Conservation (phyloP, 2,113 vertebrate species). For the Daphoenositta chrysoptera region DNA sequence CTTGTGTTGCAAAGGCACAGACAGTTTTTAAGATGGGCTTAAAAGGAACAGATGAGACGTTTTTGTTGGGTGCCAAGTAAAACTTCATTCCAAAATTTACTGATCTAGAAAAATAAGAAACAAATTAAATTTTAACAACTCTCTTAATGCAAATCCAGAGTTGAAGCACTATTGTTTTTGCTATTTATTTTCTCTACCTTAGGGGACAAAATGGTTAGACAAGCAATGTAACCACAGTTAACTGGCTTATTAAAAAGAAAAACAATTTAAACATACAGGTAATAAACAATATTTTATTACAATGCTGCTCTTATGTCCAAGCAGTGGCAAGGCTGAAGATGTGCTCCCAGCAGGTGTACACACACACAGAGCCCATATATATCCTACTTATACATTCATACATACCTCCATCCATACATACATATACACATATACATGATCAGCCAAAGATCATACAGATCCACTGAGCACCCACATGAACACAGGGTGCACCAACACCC, state of each 20-base stretch:
- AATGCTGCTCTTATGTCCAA: not conserved
- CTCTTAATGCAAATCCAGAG: not conserved
- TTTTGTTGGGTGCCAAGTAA: not conserved
- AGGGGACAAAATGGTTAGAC: not conserved
- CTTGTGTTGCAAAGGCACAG: not conserved
- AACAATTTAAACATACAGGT: not conserved
- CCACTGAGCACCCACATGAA: not conserved
- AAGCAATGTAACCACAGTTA: not conserved
- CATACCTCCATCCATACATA: not conserved
- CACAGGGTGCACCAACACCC: not conserved
- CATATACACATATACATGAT: accelerated
- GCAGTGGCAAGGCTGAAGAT: not conserved
- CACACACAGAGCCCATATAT: not conserved
- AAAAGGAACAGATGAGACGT: not conserved
- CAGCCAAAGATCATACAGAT: not conserved
- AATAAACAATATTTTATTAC: not conserved
- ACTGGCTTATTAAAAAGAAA: not conserved
- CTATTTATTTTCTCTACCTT: not conserved
- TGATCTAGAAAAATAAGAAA: not conserved
- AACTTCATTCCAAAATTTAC: not conserved
- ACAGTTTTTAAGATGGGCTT: not conserved
- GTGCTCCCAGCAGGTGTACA: not conserved
- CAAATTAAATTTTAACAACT: not conserved
- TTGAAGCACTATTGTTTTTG: not conserved
- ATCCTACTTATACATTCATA: not conserved